Evolutionary conservation across 2,113 vertebrate genomes (phyloP), one percentile per base, ranked within the genome.

Genomic region (Chloroceryle aenea): DNA sequence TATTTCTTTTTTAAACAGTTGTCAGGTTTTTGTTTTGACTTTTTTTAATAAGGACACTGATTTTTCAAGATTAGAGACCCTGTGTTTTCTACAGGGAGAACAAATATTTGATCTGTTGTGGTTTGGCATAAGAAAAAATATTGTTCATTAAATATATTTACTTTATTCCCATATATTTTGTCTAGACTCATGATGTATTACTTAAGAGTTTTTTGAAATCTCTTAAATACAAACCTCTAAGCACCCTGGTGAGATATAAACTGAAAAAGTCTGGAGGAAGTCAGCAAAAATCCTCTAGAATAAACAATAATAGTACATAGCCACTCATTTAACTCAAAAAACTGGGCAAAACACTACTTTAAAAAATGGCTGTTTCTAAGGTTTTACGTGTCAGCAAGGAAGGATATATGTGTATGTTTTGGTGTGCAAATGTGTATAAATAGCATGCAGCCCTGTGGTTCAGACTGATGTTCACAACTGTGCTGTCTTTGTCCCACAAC

Each of bases 151-250:
- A 96, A 94, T 96, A 74, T 96, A 71, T 96, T 97, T 96, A 64
- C 88, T 97, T 96, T 96, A 89, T 96, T 96, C 79, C 89, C 96
- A 94, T 96, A 93, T 97, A 96, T 97, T 96, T 97, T 97, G 88
- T 95, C 92, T 96, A 91, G 90, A 95, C 89, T 91, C 93, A 89
- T 67, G 76, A 92, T 94, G 90, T 71, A 95, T 96, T 97, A 81
- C 79, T 93, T 87, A 92, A 84, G 73, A 95, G 56, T 29, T 86
- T 95, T 84, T 96, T 97, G 47, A 90, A 97, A 94, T 94, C 72
- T 53, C 81, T 95, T 91, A 90, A 90, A 94, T 93, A 88, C 73
- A 95, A 95, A 53, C 32, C 53, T 89, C 34, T 93, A 63, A 56
- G 61, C 90, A 86, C 89, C 93, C 90, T 97, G 86, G 67, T 97